Percentiles rank a stretch among this genome's conserved stretches.
These are phyloP conservation scores for Drosophila quadrilineata DNA, from an alignment of 1,140 invertebrate species.

Conservation along the genomic window DNA sequence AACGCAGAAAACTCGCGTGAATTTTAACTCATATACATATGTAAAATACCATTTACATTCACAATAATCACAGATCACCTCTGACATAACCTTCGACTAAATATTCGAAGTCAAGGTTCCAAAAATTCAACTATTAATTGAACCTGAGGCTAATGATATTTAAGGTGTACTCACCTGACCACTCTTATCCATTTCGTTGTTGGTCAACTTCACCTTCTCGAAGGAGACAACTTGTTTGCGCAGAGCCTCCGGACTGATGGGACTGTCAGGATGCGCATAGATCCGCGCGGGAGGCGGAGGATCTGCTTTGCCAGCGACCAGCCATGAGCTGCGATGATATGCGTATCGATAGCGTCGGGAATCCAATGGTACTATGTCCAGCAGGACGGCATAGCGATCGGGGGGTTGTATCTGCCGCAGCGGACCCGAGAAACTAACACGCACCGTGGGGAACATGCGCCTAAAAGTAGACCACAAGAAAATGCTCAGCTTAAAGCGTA, in stretches of 20 bases:
- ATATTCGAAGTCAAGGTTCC: too few relatives aligned
- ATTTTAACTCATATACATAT: constrained; percentile 16
- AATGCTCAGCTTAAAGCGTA: constrained; percentile 1
- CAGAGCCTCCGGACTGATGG: constrained; percentile 97
- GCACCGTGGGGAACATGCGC: constrained; percentile 98
- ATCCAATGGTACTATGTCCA: constrained; percentile 98
- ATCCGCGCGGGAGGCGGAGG: constrained; percentile 95
- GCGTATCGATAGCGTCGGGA: constrained; percentile 99
- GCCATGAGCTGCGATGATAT: constrained; percentile 98
- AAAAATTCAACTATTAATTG: too few relatives aligned
- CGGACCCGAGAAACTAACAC: constrained; percentile 94
- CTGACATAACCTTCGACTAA: too few relatives aligned
- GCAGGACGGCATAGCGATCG: constrained; percentile 93
- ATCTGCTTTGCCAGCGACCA: constrained; percentile 99
- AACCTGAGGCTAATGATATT: not conserved
- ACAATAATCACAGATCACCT: too few relatives aligned
- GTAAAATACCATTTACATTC: too few relatives aligned
- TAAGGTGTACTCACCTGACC: constrained; percentile 91
- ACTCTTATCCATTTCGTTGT: constrained; percentile 99
- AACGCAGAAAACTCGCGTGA: constrained; percentile 23
- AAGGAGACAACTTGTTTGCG: constrained; percentile 98
- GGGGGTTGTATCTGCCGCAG: constrained; percentile 84
- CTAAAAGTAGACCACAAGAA: constrained; percentile 83
- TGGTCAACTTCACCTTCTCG: constrained; percentile 99
- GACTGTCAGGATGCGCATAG: constrained; percentile 98